Evolutionary conservation across 2,888 invertebrate genomes (phyloP).

Genomic region (Elysia crispata): DNA sequence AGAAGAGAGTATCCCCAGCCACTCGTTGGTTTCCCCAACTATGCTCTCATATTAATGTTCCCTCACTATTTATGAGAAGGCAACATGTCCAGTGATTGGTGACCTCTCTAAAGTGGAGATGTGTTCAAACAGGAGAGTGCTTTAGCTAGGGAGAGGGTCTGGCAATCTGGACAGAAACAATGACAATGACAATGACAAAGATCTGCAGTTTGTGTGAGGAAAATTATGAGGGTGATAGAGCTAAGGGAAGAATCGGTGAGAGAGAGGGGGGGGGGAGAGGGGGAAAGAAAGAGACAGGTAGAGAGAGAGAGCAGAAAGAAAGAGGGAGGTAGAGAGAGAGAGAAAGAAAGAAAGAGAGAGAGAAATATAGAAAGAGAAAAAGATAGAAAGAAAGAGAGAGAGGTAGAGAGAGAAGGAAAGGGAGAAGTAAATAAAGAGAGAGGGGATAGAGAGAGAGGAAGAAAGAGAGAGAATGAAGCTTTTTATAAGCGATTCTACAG

Average conservation of each 20-base stretch:
- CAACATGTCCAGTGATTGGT: not conserved
- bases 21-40: no score
- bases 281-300: not conserved
- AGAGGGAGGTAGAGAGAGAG: not conserved
- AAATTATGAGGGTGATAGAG: not conserved
- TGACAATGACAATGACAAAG: no score
- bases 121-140: no score
- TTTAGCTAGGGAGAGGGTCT: not conserved
- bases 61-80: no score
- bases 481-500: no score
- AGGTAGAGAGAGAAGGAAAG: constrained; percentile 2
- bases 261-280: not conserved
- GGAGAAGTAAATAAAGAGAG: not conserved
- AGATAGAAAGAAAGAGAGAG: not conserved
- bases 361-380: not conserved
- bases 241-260: no score
- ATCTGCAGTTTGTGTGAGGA: not conserved
- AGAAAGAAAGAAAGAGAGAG: not conserved
- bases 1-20: no score
- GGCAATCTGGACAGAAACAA: no score
- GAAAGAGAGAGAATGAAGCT: not conserved
- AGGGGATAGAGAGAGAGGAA: not conserved
- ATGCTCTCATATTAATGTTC: no score
- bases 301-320: not conserved
- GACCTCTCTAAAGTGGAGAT: no score